A percentile compares a stretch with the other conserved stretches of the same genome.
These are phyloP conservation scores for Machimus rusticus DNA, from an alignment of 2,888 invertebrate species.

Conservation along the genomic window DNA sequence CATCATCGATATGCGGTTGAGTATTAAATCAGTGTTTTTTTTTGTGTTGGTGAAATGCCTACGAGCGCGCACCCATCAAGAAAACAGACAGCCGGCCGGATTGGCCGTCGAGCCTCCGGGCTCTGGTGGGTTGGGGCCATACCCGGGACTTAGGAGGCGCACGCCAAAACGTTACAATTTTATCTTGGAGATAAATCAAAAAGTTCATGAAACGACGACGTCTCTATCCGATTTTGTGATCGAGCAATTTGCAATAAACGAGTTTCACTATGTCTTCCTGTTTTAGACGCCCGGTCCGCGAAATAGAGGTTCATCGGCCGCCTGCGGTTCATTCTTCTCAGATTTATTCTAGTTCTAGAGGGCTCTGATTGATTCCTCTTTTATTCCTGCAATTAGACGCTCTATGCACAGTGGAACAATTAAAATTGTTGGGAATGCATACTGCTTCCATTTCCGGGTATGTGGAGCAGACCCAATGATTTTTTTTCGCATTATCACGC, in stretches of 20 bases:
- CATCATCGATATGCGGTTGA: slow-evolving; percentile 2
- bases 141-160: background rate
- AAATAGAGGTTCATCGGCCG: background rate
- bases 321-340: background rate
- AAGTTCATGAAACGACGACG: slow-evolving; percentile 8
- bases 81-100: background rate
- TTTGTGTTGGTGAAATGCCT: slow-evolving; percentile 21
- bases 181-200: background rate
- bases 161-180: background rate
- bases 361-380: slow-evolving; percentile 17
- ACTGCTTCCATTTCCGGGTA: slow-evolving; percentile 4
- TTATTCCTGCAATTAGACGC: background rate
- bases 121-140: background rate
- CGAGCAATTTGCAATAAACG: background rate
- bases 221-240: slow-evolving; percentile 13
- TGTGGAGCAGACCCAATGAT: background rate
- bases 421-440: background rate
- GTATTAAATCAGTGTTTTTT: background rate
- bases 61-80: background rate
- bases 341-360: background rate
- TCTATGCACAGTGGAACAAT: background rate
- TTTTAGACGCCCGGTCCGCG: background rate
- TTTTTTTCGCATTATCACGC: background rate
- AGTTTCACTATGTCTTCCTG: slow-evolving; percentile 14
- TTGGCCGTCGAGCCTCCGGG: background rate